Conservation (phyloP, 2,888 invertebrate genomes). For the Trissonchulus latispiculum region DNA sequence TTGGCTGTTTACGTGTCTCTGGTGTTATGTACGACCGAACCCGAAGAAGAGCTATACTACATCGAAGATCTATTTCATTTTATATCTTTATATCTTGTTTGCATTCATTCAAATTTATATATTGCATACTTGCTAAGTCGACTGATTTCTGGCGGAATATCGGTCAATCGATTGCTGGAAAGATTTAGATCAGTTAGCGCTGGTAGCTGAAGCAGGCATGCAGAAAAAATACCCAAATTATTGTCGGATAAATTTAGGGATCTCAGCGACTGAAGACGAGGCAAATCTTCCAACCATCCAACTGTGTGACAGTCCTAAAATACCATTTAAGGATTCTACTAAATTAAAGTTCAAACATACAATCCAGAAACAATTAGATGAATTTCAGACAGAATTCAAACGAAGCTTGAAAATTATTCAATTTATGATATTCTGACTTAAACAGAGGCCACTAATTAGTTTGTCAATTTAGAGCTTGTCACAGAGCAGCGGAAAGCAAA, state of each 20-base stretch:
- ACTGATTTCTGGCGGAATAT: constrained; percentile 42
- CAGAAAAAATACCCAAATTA: constrained; percentile 44
- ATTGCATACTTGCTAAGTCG: constrained; percentile 26
- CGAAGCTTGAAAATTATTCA: no score
- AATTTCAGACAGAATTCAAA: no score
- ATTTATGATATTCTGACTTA: no score
- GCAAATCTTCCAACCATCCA: constrained; percentile 49
- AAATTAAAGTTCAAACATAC: no score
- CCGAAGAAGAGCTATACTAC: no score
- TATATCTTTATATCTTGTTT: background rate
- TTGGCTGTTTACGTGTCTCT: no score
- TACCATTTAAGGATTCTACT: no score
- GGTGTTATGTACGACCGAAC: no score
- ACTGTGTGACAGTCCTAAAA: constrained; percentile 44
- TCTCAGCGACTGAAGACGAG: constrained; percentile 43
- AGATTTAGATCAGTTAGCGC: constrained; percentile 30
- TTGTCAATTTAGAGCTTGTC: no score
- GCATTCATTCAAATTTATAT: background rate
- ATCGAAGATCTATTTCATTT: background rate
- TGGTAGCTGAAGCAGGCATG: constrained; percentile 40
- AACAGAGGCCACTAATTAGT: no score
- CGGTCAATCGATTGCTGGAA: constrained; percentile 31
- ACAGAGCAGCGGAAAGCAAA: no score
- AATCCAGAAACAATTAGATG: no score
- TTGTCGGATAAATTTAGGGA: constrained; percentile 49